Conservation (phyloP, 1,140 invertebrate genomes). For the Doryteuthis pealeii region DNA sequence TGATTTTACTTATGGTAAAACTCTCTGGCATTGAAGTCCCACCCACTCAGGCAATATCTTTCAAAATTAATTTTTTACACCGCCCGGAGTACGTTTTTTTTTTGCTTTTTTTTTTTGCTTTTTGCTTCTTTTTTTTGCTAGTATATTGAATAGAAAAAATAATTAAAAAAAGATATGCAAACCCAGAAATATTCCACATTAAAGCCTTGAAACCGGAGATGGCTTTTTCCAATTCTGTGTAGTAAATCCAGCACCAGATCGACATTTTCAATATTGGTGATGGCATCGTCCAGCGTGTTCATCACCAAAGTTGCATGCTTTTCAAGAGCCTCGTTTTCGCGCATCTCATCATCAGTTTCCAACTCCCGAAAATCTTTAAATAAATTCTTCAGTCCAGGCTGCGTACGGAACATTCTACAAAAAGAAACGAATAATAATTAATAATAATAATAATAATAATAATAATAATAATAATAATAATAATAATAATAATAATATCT, state of each 20-base stretch:
- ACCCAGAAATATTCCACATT: conserved; percentile 44
- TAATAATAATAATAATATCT: too few species aligned
- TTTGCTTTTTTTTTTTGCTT: too few species aligned
- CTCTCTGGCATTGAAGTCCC: too few species aligned
- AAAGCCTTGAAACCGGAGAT: conserved; percentile 41
- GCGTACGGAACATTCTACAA: conserved; percentile 47
- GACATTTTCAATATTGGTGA: conserved; percentile 50
- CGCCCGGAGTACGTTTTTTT: too few species aligned
- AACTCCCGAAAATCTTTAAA: conserved; percentile 44
- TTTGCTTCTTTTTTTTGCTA: too few species aligned
- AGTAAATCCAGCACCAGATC: conserved; percentile 45
- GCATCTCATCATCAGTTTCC: conserved; percentile 40
- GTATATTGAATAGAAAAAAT: too few species aligned
- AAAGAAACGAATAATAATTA: neutral
- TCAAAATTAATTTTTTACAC: too few species aligned
- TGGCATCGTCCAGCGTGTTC: conserved; percentile 46
- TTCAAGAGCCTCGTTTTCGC: conserved; percentile 46
- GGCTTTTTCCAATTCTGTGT: conserved; percentile 34
- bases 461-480: neutral
- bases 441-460: too few species aligned
- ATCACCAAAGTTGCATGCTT: conserved; percentile 49
- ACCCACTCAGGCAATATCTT: too few species aligned
- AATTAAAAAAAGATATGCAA: conserved; percentile 20
- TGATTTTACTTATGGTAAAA: too few species aligned
- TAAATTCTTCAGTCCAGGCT: conserved; percentile 31